Evolutionary conservation across 2,113 vertebrate genomes (phyloP), one percentile per base, ranked within the genome.

Genomic region (Junco hyemalis): DNA sequence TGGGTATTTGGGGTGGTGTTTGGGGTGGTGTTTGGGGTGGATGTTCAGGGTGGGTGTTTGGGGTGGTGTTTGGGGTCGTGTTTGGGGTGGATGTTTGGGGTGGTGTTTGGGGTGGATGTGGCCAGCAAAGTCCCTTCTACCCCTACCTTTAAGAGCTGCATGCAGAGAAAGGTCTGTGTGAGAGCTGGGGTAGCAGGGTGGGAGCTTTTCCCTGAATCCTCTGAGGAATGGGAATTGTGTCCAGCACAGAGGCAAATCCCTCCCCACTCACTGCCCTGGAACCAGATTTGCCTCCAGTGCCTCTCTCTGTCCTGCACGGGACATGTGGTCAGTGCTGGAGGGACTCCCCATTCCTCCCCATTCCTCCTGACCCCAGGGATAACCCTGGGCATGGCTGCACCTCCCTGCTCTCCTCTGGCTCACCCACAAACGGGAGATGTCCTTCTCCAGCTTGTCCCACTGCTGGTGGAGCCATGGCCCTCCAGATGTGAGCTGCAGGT

Each of bases 301-400:
- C 60, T 64, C 29, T 26, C 73, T 42, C 48, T 7, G 0, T 12
- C 56, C 72, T 21, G 21, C 36, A 1, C 19, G 11, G 48, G 29
- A 42, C 2, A 4, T 4, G 1, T 9, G 29, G 8, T 5, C 48
- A 42, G 0, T 28, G 33, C 18, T 35, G 68, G 29, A 51, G 31
- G 36, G 9, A 7, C 12, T 72, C 26, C 13, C 42, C 14, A 19
- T 6, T 38, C 44, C 17, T 47, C 26, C 15, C 42, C 11, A 14
- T 9, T 44, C 44, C 20, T 38, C 4, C 60, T 50, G 44, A 19
- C 35, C 21, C 65, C 59, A 38, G 71, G 45, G 54, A 5, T 22
- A 3, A 5, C n/a, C 0, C 64, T 21, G 53, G n/a, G 23, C 35
- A 42, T 1, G 26, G 42, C 16, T 48, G 56, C 38, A 12, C 6